A percentile compares a stretch with the other conserved stretches of the same genome.
Conservation (phyloP, 2,113 vertebrate species). For the Brachyistius frenatus region DNA sequence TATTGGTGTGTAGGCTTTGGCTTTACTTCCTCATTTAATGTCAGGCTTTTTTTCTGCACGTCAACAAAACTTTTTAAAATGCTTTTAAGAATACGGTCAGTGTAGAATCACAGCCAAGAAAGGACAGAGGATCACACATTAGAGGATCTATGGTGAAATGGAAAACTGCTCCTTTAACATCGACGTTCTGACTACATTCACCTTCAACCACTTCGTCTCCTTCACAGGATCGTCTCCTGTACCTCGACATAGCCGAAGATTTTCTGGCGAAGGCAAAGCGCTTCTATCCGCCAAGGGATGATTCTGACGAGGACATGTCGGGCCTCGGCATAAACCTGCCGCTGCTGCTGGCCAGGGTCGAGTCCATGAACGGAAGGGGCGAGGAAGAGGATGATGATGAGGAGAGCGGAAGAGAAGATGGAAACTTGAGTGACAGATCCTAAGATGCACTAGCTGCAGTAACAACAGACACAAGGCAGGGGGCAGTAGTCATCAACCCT, state of each 20-base stretch:
- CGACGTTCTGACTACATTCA: not conserved
- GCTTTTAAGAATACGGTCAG: too few species aligned
- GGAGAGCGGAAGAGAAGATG: slow-evolving; percentile 54
- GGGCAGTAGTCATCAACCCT: slow-evolving; percentile 67
- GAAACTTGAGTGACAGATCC: slow-evolving; percentile 57
- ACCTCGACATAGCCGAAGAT: slow-evolving; percentile 87
- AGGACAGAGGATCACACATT: too few species aligned
- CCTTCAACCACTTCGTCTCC: not conserved
- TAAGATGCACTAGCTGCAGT: slow-evolving; percentile 48
- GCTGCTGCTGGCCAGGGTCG: slow-evolving; percentile 81
- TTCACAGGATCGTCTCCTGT: slow-evolving; percentile 86
- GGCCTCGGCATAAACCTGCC: slow-evolving; percentile 76
- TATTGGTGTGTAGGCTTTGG: too few species aligned
- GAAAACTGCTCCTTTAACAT: too few species aligned
- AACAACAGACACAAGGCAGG: slow-evolving; percentile 42
- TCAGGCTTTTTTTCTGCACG: too few species aligned
- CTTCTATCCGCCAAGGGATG: slow-evolving; percentile 84
- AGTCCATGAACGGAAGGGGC: slow-evolving; percentile 68
- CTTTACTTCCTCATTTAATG: too few species aligned
- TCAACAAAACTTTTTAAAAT: too few species aligned
- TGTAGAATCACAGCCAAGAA: too few species aligned
- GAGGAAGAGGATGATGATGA: slow-evolving; percentile 71
- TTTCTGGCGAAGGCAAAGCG: slow-evolving; percentile 85
- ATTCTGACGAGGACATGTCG: slow-evolving; percentile 78
- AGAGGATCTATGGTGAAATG: too few species aligned